Percentiles rank a stretch among this genome's conserved stretches.
phyloP scores from a whole-genome alignment of 2,888 invertebrate genomes.

The Xanthostigma xanthostigma region DNA sequence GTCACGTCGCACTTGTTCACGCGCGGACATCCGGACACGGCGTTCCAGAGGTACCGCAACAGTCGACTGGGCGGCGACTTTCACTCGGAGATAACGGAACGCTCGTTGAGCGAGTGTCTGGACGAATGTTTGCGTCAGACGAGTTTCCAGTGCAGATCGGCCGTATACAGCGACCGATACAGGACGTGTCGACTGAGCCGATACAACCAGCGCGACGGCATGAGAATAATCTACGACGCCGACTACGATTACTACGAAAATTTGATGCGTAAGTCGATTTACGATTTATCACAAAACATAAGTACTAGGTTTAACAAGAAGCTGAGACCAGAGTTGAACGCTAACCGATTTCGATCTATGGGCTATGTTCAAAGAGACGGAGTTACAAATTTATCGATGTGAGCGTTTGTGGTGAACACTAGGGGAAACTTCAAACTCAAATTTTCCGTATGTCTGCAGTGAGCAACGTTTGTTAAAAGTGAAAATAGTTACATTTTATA shows the following conservation, averaged over 20 bases:
- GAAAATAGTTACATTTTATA: too few species aligned
- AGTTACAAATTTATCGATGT: too few species aligned
- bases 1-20: slow-evolving; percentile 73
- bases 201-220: slow-evolving; percentile 76
- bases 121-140: slow-evolving; percentile 81
- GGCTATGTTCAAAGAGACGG: too few species aligned
- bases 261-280: slow-evolving; percentile 64
- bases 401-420: too few species aligned
- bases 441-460: too few species aligned
- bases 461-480: too few species aligned
- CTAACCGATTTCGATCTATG: slow-evolving; percentile 2
- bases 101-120: slow-evolving; percentile 76
- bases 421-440: too few species aligned
- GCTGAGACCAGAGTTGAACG: slow-evolving; percentile 4
- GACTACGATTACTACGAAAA: slow-evolving; percentile 90
- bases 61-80: slow-evolving; percentile 76
- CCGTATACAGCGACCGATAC: slow-evolving; percentile 75
- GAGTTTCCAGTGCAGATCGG: slow-evolving; percentile 79
- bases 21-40: slow-evolving; percentile 73
- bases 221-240: slow-evolving; percentile 77
- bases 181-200: slow-evolving; percentile 71
- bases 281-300: neutral
- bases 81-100: slow-evolving; percentile 77
- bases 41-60: slow-evolving; percentile 76
- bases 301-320: neutral